These are phyloP conservation scores for Microplitis deprimator DNA, from an alignment of 2,888 invertebrate genomes.

Conservation along the genomic window DNA sequence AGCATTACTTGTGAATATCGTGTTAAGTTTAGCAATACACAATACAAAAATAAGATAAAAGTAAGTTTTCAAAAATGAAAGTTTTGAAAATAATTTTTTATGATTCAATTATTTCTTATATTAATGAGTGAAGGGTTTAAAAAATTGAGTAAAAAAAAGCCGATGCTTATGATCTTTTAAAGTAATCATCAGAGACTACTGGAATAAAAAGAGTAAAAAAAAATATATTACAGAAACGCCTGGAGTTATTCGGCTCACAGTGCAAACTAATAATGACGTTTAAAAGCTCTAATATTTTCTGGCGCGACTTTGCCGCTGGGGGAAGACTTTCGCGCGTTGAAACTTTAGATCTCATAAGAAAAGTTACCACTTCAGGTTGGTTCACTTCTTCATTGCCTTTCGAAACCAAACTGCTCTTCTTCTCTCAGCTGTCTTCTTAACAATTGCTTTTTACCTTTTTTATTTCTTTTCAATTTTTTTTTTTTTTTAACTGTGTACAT, in stretches of 20 bases:
- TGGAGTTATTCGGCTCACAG: slow-evolving; percentile 62
- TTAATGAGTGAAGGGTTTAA: neutral
- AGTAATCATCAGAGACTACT: neutral
- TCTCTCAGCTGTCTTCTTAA: slow-evolving; percentile 26
- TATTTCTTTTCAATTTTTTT: slow-evolving; percentile 1
- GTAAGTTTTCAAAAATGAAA: neutral
- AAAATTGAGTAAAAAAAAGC: neutral
- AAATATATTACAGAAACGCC: slow-evolving; percentile 48
- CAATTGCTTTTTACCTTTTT: neutral
- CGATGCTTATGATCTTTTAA: neutral
- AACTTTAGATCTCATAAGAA: slow-evolving; percentile 69
- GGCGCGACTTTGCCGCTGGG: slow-evolving; percentile 52
- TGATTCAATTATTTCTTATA: neutral
- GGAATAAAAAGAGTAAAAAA: neutral
- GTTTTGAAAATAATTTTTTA: neutral
- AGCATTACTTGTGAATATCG: neutral
- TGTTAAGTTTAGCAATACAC: neutral
- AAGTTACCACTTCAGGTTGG: slow-evolving; percentile 63
- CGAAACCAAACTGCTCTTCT: slow-evolving; percentile 30
- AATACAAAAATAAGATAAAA: neutral
- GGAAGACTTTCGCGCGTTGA: slow-evolving; percentile 62
- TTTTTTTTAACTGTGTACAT: neutral
- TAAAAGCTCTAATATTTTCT: slow-evolving; percentile 67
- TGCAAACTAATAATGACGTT: slow-evolving; percentile 67
- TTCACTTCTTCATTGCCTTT: slow-evolving; percentile 55